These are phyloP conservation scores for Gastracanthus pulcherrimus DNA, from an alignment of 2,888 invertebrate species.

Conservation along the genomic window DNA sequence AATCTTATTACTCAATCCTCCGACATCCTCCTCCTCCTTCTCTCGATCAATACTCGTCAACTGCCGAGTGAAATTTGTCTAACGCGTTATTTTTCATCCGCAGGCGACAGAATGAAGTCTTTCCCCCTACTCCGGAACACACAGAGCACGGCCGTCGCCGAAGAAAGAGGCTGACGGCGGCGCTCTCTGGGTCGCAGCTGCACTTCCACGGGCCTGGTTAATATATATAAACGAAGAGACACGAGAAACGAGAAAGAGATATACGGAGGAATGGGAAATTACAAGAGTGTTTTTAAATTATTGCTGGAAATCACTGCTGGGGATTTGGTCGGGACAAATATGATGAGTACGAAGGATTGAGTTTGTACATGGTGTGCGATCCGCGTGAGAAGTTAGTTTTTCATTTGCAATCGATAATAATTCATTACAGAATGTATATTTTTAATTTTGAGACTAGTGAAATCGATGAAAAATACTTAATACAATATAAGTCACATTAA, in stretches of 20 bases:
- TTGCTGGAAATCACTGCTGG: not conserved
- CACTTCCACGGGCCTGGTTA: constrained; percentile 13
- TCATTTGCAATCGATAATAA: too few relatives aligned
- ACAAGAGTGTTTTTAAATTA: not conserved
- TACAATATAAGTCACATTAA: too few relatives aligned
- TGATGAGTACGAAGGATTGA: too few relatives aligned
- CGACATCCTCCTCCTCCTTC: not conserved
- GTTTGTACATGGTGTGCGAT: too few relatives aligned
- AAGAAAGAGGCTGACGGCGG: constrained; percentile 36
- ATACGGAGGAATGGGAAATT: not conserved
- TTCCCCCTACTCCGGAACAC: not conserved
- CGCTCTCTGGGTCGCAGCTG: constrained; percentile 34
- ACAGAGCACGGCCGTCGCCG: not conserved
- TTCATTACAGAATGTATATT: too few relatives aligned
- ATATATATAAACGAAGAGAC: not conserved
- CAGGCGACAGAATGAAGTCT: constrained; percentile 44
- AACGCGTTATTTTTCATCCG: constrained; percentile 50
- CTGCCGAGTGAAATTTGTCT: constrained; percentile 43
- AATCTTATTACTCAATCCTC: constrained; percentile 34
- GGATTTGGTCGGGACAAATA: too few relatives aligned
- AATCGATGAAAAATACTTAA: too few relatives aligned
- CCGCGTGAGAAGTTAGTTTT: too few relatives aligned
- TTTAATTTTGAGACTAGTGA: too few relatives aligned
- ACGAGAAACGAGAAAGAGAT: not conserved
- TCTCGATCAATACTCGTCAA: constrained; percentile 49